Base-by-base conservation (phyloP, 2,797 vertebrate species). In the Atherinosoma microstoma region DNA sequence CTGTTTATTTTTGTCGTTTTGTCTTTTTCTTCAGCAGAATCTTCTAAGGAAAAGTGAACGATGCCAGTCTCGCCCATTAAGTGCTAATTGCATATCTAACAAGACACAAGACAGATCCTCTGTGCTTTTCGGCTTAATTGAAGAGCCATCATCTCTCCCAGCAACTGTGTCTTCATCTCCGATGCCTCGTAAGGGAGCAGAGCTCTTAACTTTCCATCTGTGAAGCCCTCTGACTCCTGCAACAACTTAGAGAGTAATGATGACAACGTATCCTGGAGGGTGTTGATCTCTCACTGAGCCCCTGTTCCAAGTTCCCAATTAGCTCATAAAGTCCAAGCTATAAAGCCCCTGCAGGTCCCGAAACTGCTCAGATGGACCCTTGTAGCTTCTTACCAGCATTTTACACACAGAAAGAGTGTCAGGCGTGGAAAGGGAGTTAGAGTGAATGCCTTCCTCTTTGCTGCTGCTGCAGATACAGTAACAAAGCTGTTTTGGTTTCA, bases 231-330 rank as follows among this genome's bases (percentile, higher is more conserved):
- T 78, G 81, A 88, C 81, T 84, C 78, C 70, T 67, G 74, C 73
- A 58, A 73, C 64, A 85, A 71, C 83, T 63, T 67, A 57, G 36
- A 63, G 82, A 16, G 73, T 83, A 83, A 87, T 83, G 78, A 89
- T 85, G 80, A 67, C 80, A 75, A 24, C 30, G 24, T 77, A 61
- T 81, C 78, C 77, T 63, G 61, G 35, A 77, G 81, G 71, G 75
- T 83, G 65, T 47, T 78, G 64, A 84, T 83, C 76, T 82, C 81
- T 83, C 3, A 10, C 82, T 62, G 79, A 80, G 73, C 53, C 80
- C 58, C 32, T 70, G 61, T 77, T 72, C 77, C 69, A 61, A 68
- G 59, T 73, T 88, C 40, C 87, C 82, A 86, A 89, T 91, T 90
- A 91, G 73, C 58, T 69, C 0, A n/a, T 36, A 35, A 40, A 79